A percentile compares a stretch with the other conserved stretches of the same genome.
These are phyloP conservation scores for Eupithecia subumbrata DNA, from an alignment of 2,888 invertebrate genomes.

Conservation along the genomic window DNA sequence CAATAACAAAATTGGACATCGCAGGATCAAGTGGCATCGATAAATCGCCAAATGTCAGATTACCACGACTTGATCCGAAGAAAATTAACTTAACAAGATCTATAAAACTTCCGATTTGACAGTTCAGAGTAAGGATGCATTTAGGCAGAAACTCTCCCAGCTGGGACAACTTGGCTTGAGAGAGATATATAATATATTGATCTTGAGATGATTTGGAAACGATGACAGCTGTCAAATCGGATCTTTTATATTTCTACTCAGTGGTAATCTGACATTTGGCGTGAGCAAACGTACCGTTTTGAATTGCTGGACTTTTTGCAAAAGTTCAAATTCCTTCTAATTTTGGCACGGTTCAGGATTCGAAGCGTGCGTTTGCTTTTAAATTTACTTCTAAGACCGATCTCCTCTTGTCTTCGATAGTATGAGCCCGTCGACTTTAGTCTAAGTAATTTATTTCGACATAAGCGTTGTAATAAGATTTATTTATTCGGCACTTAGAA, in stretches of 20 bases:
- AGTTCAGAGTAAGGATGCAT: slow-evolving; percentile 13
- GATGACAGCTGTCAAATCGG: slow-evolving; percentile 37
- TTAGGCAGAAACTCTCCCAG: slow-evolving; percentile 3
- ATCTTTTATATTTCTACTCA: slow-evolving; percentile 34
- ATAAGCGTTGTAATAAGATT: slow-evolving; percentile 64
- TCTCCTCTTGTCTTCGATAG: slow-evolving; percentile 61
- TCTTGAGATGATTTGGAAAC: not conserved
- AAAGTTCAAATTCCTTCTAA: slow-evolving; percentile 50
- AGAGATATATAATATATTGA: not conserved
- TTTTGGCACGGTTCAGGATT: slow-evolving; percentile 56
- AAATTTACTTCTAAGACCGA: slow-evolving; percentile 68
- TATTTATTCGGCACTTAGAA: slow-evolving; percentile 80
- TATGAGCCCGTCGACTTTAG: slow-evolving; percentile 82
- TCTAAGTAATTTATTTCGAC: slow-evolving; percentile 71
- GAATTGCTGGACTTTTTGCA: slow-evolving; percentile 61
- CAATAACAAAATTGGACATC: slow-evolving; percentile 75
- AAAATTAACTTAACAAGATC: slow-evolving; percentile 42
- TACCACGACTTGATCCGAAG: slow-evolving; percentile 77
- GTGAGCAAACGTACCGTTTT: slow-evolving; percentile 69
- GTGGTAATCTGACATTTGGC: slow-evolving; percentile 83
- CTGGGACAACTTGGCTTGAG: not conserved
- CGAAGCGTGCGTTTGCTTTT: slow-evolving; percentile 61
- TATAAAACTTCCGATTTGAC: slow-evolving; percentile 32
- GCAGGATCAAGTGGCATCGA: slow-evolving; percentile 76
- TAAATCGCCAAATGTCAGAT: slow-evolving; percentile 78